Conservation (phyloP, 2,888 invertebrate genomes). For the Odontocolon sp. region DNA sequence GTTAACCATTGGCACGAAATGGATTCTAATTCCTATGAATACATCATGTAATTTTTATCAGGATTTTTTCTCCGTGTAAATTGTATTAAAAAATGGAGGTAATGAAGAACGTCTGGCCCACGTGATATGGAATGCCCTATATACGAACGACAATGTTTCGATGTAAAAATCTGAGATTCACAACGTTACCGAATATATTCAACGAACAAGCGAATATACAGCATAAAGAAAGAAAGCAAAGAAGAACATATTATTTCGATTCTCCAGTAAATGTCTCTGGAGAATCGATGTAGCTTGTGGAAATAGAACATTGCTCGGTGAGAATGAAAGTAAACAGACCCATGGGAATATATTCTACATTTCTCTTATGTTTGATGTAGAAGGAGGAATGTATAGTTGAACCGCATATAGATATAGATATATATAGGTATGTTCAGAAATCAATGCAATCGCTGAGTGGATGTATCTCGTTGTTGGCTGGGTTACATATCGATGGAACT, state of each 20-base stretch:
- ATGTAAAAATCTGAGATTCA: background rate
- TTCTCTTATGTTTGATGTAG: background rate
- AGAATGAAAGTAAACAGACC: conserved; percentile 44
- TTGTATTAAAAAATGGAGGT: no score
- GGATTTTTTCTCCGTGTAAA: no score
- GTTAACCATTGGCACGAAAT: no score
- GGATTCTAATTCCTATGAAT: no score
- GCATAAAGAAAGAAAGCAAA: background rate
- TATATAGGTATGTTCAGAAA: conserved; percentile 1
- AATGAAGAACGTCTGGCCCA: no score
- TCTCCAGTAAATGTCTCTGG: background rate
- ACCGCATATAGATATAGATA: background rate
- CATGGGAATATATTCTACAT: background rate
- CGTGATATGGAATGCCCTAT: no score
- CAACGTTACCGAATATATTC: background rate
- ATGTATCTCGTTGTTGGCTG: background rate
- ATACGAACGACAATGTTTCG: background rate
- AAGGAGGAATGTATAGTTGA: background rate
- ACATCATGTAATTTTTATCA: no score
- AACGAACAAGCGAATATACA: background rate
- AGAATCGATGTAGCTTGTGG: background rate
- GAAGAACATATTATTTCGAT: background rate
- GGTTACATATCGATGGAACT: conserved; percentile 14
- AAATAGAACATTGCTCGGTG: background rate
- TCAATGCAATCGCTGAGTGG: background rate